phyloP scores from a whole-genome alignment of 2,888 invertebrate genomes.

The Drosophila peninsularis region DNA sequence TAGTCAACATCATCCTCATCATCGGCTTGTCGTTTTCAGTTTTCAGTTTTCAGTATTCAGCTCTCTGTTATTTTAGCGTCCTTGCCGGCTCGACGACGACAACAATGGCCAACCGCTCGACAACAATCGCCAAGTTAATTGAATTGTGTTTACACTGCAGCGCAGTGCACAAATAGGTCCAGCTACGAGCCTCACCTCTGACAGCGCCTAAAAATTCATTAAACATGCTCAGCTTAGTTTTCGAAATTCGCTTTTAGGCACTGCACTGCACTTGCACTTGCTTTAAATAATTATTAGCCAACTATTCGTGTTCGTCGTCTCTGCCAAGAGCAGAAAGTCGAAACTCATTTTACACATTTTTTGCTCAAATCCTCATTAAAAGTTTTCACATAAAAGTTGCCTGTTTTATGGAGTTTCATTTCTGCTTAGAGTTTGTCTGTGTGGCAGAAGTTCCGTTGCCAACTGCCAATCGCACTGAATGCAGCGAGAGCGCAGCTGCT shows the following conservation, averaged over 20 bases:
- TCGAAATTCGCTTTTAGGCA: constrained; percentile 21
- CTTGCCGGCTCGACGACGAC: constrained; percentile 50
- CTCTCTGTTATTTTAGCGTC: constrained; percentile 70
- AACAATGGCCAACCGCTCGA: constrained; percentile 69
- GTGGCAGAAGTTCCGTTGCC: constrained; percentile 17
- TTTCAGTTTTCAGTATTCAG: constrained; percentile 54
- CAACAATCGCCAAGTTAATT: constrained; percentile 76
- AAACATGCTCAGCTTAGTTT: constrained; percentile 27
- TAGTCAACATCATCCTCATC: constrained; percentile 41
- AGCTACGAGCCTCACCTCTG: constrained; percentile 2
- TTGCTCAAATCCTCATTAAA: constrained; percentile 69
- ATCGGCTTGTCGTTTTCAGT: constrained; percentile 73
- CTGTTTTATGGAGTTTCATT: constrained; percentile 27
- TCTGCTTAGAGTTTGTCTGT: not conserved
- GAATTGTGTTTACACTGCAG: constrained; percentile 78
- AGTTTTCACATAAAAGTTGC: constrained; percentile 65
- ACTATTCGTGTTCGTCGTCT: constrained; percentile 17
- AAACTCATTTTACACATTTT: constrained; percentile 52
- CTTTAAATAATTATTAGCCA: constrained; percentile 48
- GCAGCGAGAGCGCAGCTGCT: constrained; percentile 23
- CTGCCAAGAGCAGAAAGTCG: constrained; percentile 22
- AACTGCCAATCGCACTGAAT: constrained; percentile 26
- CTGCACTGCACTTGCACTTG: constrained; percentile 12
- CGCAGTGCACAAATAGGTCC: constrained; percentile 32
- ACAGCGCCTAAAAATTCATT: constrained; percentile 36